These are phyloP conservation scores for Cyprinodon tularosa DNA, from an alignment of 2,113 vertebrate genomes.

Conservation along the genomic window DNA sequence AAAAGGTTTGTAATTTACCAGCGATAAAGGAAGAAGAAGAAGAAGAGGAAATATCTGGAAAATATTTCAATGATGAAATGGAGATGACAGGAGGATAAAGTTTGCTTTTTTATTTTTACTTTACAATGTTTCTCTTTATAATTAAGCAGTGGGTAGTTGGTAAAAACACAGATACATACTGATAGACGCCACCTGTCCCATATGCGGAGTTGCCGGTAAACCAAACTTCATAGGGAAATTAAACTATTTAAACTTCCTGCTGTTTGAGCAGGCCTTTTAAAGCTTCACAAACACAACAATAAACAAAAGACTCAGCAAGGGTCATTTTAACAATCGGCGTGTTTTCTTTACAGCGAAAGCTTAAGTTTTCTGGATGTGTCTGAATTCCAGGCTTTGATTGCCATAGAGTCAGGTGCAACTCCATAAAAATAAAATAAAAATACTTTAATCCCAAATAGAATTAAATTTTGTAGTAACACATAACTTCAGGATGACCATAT, in stretches of 20 bases:
- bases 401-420: neutral
- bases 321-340: neutral
- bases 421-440: too few relatives aligned
- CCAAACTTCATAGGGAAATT: slow-evolving; percentile 12
- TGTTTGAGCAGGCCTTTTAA: neutral
- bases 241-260: neutral
- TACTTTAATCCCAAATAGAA: too few relatives aligned
- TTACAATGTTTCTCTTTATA: neutral
- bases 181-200: neutral
- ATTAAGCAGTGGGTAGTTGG: neutral
- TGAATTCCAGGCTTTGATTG: neutral
- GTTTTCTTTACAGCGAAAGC: neutral
- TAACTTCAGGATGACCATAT: neutral
- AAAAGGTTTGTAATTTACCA: too few relatives aligned
- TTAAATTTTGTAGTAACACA: neutral
- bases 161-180: neutral
- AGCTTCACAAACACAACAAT: rapidly evolving
- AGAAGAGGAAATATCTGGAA: neutral
- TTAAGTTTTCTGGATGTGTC: neutral
- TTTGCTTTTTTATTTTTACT: neutral
- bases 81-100: slow-evolving; percentile 40
- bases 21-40: too few relatives aligned
- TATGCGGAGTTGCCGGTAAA: neutral
- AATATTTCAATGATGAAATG: slow-evolving; percentile 15
- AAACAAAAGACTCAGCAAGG: rapidly evolving